Evolutionary conservation across 2,797 vertebrate species (phyloP).

Genomic region (Tolypeutes matacus): DNA sequence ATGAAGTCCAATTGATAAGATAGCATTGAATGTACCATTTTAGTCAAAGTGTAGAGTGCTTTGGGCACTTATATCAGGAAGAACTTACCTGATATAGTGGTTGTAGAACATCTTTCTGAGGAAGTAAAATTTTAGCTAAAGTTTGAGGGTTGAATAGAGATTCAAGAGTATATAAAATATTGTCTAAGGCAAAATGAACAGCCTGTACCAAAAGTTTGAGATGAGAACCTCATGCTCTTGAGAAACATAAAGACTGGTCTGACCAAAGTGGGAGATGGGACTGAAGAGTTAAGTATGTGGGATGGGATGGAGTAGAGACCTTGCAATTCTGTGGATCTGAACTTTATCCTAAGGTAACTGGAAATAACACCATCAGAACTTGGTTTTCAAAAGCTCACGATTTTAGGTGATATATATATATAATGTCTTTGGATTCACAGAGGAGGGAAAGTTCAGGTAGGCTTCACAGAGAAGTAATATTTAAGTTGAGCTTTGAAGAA

Average conservation of each 20-base stretch:
- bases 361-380: neutral
- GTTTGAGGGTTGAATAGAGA: neutral
- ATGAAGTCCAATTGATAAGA: neutral
- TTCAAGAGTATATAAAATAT: neutral
- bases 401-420: neutral
- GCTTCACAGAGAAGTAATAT: neutral
- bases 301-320: neutral
- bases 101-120: neutral
- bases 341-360: constrained; percentile 15
- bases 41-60: neutral
- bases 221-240: neutral
- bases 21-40: neutral
- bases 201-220: neutral
- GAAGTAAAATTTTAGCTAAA: constrained; percentile 9
- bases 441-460: neutral
- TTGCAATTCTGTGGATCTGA: neutral
- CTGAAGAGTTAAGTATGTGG: neutral
- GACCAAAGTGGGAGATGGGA: too few species aligned
- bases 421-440: neutral
- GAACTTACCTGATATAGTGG: neutral
- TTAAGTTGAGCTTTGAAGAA: neutral
- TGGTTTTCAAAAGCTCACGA: neutral
- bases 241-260: neutral
- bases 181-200: neutral
- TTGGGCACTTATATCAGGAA: neutral